Percentiles rank a stretch among this genome's conserved stretches.
Evolutionary conservation across 2,113 vertebrate genomes (phyloP).

Genomic region (Salvelinus namaycush): DNA sequence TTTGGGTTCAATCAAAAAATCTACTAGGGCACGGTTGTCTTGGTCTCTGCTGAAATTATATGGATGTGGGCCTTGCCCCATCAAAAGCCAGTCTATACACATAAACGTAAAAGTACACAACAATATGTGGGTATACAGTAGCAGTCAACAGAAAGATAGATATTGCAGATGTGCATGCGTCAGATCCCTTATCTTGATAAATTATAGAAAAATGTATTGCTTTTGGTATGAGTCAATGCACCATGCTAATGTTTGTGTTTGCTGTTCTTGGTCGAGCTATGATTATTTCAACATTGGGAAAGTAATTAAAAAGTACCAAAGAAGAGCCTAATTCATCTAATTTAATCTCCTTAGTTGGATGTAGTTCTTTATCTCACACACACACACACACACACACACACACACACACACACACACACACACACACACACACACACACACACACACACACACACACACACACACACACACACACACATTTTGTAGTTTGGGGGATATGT

Average conservation of each 20-base stretch:
- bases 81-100: conserved; percentile 2
- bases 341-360: too few relatives aligned
- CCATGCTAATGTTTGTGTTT: conserved; percentile 30
- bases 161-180: conserved; percentile 49
- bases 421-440: background rate
- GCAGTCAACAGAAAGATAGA: conserved; percentile 28
- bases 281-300: too few relatives aligned
- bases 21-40: background rate
- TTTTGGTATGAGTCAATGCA: conserved; percentile 31
- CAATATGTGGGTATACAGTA: conserved; percentile 1
- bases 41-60: conserved; percentile 20
- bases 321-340: too few relatives aligned
- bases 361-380: too few relatives aligned
- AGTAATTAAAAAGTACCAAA: too few relatives aligned
- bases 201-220: background rate
- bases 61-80: too few relatives aligned
- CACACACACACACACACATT: background rate
- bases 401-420: background rate
- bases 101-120: background rate
- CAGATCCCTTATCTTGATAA: background rate
- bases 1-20: conserved; percentile 49
- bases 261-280: background rate
- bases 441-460: background rate
- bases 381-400: background rate
- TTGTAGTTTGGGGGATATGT: too few relatives aligned